Base-by-base conservation (phyloP, 2,888 invertebrate species). In the Tuberolachnus salignus region DNA sequence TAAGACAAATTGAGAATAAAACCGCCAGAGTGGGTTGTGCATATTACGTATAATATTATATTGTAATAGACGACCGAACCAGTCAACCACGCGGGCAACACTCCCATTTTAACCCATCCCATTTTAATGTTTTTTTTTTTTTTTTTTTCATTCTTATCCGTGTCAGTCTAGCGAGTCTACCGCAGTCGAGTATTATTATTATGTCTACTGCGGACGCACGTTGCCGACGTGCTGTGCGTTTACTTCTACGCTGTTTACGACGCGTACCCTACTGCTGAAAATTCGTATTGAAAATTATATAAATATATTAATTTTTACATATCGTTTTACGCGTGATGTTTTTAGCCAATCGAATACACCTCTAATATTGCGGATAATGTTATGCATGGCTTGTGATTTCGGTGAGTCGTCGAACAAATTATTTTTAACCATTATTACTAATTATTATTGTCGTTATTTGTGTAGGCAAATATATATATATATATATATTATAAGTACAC, bases 21-120 rank as follows among this genome's bases (percentile, higher is more conserved):
- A 78, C 78, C 78, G 51, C 78, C 59, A 78, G 78, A 78, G 78
- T 61, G 78, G 51, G 78, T 78, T 78, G 78, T 42, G 78, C 69
- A 34, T 74, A 63, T 34, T 34, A 34, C 34, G 34, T 59, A 21
- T n/a, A n/a, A n/a, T n/a, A n/a, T n/a, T n/a, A n/a, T 23, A 13
- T 42, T 8, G 11, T 21, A 59, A 51, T 51, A 69, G 69, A 69
- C 78, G 78, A 19, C 69, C 78, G 19, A 69, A 78, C 78, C 67
- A 78, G 69, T 69, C 78, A 78, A 69, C 69, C 78, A 51, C 69
- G 34, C 67, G 34, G 78, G 59, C 69, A 67, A 66, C 78, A 78
- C 78, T 78, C 78, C 78, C 67, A 69, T 67, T 49, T 42, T 51
- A 78, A 78, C 78, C 78, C 59, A 61, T 69, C 78, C 78, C 78